Evolutionary conservation across 2,113 vertebrate species (phyloP).

Genomic region (Sorex fumeus): DNA sequence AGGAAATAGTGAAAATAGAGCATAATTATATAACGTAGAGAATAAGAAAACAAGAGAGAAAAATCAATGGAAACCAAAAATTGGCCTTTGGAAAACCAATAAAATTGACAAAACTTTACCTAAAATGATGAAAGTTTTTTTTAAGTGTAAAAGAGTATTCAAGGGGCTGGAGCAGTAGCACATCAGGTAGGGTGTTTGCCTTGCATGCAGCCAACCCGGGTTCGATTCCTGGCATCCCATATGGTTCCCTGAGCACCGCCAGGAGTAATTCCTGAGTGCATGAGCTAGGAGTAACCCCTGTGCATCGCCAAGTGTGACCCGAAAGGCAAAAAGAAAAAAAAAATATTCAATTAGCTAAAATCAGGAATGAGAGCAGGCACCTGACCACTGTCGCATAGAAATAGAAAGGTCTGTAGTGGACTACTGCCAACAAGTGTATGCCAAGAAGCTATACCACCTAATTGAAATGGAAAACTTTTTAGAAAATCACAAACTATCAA

Average conservation of each 20-base stretch:
- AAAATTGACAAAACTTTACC: not conserved
- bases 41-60: not conserved
- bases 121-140: not conserved
- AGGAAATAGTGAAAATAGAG: slow-evolving; percentile 24
- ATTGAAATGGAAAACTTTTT: slow-evolving; percentile 16
- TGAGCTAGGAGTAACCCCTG: too few relatives aligned
- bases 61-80: slow-evolving; percentile 3
- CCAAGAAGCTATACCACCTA: not conserved
- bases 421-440: not conserved
- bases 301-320: too few relatives aligned
- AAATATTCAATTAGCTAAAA: not conserved
- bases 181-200: too few relatives aligned
- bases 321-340: too few relatives aligned
- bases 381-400: slow-evolving; percentile 7
- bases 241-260: too few relatives aligned
- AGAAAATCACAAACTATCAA: not conserved
- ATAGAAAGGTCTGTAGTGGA: not conserved
- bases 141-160: too few relatives aligned
- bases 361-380: not conserved
- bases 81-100: slow-evolving; percentile 8
- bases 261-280: too few relatives aligned
- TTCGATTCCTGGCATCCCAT: too few relatives aligned
- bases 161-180: too few relatives aligned
- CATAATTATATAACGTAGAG: not conserved
- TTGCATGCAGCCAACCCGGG: too few relatives aligned